Evolutionary conservation across 2,797 vertebrate genomes (phyloP).

Genomic region (Orientallactaga sibirica): DNA sequence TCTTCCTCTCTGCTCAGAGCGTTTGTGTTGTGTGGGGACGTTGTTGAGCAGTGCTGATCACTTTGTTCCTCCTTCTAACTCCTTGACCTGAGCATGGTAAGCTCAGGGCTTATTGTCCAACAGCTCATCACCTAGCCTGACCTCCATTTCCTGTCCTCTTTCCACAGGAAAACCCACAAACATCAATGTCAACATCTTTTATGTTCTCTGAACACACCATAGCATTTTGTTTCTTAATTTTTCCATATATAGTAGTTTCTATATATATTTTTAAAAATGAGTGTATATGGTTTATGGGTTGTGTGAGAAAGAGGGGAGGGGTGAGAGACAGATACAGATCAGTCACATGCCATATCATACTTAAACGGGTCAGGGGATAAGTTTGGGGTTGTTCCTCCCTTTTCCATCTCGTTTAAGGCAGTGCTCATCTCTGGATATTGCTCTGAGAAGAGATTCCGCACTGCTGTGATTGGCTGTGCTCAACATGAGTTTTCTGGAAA

Average conservation of each 20-base stretch:
- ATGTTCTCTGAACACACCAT: not conserved
- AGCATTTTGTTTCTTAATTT: not conserved
- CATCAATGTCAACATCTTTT: not conserved
- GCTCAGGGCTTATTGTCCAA: not conserved
- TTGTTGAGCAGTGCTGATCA: not conserved
- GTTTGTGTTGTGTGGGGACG: not conserved
- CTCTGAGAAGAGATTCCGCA: no score
- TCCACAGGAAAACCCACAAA: accelerated
- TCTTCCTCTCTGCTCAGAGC: not conserved
- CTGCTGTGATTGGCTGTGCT: no score
- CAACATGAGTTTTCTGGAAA: no score
- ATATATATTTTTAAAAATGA: no score
- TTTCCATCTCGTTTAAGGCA: no score
- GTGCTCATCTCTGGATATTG: no score
- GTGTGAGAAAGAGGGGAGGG: no score
- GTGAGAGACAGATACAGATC: no score
- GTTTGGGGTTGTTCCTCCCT: no score
- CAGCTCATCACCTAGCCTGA: not conserved
- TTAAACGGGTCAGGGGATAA: no score
- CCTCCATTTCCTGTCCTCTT: not conserved
- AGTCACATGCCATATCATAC: no score
- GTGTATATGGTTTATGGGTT: no score
- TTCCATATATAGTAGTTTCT: not conserved
- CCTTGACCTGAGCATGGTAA: not conserved
- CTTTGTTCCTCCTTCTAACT: not conserved